Percentiles rank a stretch among this genome's conserved stretches.
Evolutionary conservation across 2,797 vertebrate genomes (phyloP).

Genomic region (Sebastes goodei): DNA sequence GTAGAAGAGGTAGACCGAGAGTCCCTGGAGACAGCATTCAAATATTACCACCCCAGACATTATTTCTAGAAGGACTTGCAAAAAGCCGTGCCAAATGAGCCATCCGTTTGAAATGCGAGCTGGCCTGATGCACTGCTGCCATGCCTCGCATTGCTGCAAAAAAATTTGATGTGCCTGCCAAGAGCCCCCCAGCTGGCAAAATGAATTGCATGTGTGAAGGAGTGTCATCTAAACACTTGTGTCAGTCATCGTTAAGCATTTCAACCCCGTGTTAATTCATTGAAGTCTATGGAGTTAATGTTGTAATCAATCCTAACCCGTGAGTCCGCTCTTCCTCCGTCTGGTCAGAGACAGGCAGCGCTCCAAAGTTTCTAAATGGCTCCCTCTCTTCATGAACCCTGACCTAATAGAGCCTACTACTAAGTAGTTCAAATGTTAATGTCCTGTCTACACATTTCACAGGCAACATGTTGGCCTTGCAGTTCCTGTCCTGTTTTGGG

Average conservation of each 20-base stretch:
- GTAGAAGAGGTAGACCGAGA: constrained; percentile 60
- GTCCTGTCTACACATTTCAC: constrained; percentile 32
- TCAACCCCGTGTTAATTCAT: constrained; percentile 68
- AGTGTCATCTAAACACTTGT: constrained; percentile 67
- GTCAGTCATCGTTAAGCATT: constrained; percentile 72
- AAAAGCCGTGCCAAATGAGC: constrained; percentile 70
- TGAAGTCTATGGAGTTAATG: constrained; percentile 65
- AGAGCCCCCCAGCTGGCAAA: constrained; percentile 61
- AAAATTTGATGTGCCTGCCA: constrained; percentile 69
- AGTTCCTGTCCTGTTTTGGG: constrained; percentile 21
- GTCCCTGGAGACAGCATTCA: constrained; percentile 81
- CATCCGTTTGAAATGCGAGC: constrained; percentile 80
- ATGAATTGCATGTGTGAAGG: constrained; percentile 67
- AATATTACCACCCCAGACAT: constrained; percentile 80
- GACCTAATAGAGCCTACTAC: constrained; percentile 61
- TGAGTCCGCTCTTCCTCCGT: constrained; percentile 62
- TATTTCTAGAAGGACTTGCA: constrained; percentile 82
- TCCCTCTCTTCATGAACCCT: constrained; percentile 58
- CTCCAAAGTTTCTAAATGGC: constrained; percentile 75
- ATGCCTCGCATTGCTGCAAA: constrained; percentile 69
- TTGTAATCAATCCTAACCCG: constrained; percentile 71
- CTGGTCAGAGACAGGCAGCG: constrained; percentile 78
- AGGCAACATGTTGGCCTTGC: constrained; percentile 21
- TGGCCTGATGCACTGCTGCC: constrained; percentile 66
- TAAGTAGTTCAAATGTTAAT: constrained; percentile 53